phyloP scores from a whole-genome alignment of 1,140 invertebrate species.

The Harlomillsia oculata region DNA sequence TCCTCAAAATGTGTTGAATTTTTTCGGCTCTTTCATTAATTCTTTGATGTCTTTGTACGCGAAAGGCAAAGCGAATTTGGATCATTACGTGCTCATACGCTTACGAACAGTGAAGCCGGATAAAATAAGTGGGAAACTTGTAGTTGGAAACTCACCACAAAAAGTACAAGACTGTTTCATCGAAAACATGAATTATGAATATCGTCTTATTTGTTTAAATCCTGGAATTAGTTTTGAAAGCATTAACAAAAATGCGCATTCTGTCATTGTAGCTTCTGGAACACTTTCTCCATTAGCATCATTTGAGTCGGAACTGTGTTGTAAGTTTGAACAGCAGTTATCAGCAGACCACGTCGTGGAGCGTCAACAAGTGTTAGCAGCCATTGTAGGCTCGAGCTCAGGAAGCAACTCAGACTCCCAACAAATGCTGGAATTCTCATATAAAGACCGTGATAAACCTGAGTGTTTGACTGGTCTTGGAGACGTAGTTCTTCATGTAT shows the following conservation, averaged over 20 bases:
- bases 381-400: not conserved
- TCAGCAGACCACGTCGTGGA: slow-evolving; percentile 45
- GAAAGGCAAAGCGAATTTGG: too few relatives aligned
- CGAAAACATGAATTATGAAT: slow-evolving; percentile 10
- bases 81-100: too few relatives aligned
- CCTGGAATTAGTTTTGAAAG: slow-evolving; percentile 46
- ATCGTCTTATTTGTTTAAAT: slow-evolving; percentile 51
- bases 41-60: too few relatives aligned
- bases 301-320: slow-evolving; percentile 48
- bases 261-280: slow-evolving; percentile 49
- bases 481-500: slow-evolving; percentile 42
- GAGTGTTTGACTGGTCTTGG: slow-evolving; percentile 44
- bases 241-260: slow-evolving; percentile 38
- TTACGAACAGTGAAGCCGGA: too few relatives aligned
- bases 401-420: slow-evolving; percentile 14
- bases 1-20: too few relatives aligned
- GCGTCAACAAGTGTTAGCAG: not conserved
- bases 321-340: slow-evolving; percentile 44
- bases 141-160: too few relatives aligned
- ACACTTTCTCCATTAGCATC: slow-evolving; percentile 49
- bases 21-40: too few relatives aligned
- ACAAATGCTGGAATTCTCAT: not conserved
- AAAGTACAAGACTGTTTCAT: too few relatives aligned
- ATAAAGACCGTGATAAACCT: not conserved
- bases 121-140: too few relatives aligned